Evolutionary conservation across 2,888 invertebrate genomes (phyloP).

Genomic region (Mesochorus sp.): DNA sequence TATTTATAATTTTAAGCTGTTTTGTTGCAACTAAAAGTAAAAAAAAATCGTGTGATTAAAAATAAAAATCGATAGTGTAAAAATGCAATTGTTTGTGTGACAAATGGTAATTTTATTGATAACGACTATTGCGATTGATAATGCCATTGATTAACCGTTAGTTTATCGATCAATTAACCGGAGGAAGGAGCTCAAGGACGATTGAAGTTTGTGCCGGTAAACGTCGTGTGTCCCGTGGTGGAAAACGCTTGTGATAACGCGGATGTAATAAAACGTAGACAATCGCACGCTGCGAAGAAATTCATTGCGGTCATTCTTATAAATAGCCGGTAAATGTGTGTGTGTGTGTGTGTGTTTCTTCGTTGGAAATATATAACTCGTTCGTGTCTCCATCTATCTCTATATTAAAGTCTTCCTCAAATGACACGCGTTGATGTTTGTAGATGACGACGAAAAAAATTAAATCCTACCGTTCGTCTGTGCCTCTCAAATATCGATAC

Average conservation of each 20-base stretch:
- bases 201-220: not conserved
- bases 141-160: not conserved
- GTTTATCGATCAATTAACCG: not conserved
- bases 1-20: too few relatives aligned
- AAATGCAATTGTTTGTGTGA: conserved; percentile 12
- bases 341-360: not conserved
- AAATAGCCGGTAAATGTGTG: conserved; percentile 53
- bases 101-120: not conserved
- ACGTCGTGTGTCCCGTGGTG: conserved; percentile 2
- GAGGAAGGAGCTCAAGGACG: conserved; percentile 6
- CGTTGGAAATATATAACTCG: not conserved
- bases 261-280: not conserved
- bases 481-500: too few relatives aligned
- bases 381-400: not conserved
- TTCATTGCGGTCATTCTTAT: conserved; percentile 60
- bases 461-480: too few relatives aligned
- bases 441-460: too few relatives aligned
- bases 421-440: conserved; percentile 43
- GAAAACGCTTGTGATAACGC: conserved; percentile 28
- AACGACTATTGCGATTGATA: not conserved
- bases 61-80: too few relatives aligned
- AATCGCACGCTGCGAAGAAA: conserved; percentile 49
- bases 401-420: not conserved
- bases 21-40: not conserved
- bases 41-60: conserved; percentile 17